Evolutionary conservation across 2,888 invertebrate genomes (phyloP), one percentile per base, ranked within the genome.

Genomic region (Agonopterix alstromeriana): DNA sequence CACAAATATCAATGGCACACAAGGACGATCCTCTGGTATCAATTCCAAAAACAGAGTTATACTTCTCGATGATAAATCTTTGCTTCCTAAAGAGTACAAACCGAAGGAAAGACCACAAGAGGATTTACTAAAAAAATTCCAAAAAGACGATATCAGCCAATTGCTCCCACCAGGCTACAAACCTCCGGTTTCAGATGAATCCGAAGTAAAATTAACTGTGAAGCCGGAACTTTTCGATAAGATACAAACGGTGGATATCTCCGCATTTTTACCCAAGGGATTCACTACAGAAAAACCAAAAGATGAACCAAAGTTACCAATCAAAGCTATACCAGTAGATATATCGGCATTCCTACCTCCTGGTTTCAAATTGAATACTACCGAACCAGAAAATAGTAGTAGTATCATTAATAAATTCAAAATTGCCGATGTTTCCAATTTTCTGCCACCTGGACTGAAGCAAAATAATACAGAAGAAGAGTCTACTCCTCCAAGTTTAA

Each of bases 81-180:
- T 91, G 42, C 68, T 90, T 43, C 91, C 91, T 10, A 90, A 90
- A 60, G 90, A 90, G 62, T 91, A 90, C 56, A 90, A 82, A 47
- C 83, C 84, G 10, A 86, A 82, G 58, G 79, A 82, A 53, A 79
- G 76, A 48, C 55, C 67, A 27, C 76, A 78, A 60, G 88, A 88
- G 53, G 85, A 85, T 48, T 45, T 85, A 17, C 67, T 85, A 43
- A 77, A 80, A 59, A 83, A 90, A 69, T 73, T 90, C 8, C 86
- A 90, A 60, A 80, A 86, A 42, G 91, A 91, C 56, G 91, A 92
- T 57, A 61, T 92, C 0, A 90, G 83, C 60, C 90, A 92, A 56
- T 85, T 93, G 45, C 76, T 94, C 53, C 94, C 94, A n/a, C 90
- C 92, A 8, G 93, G 92, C 2, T 94, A 90, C 61, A 94, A 93